These are phyloP conservation scores for Astropecten irregularis DNA, from an alignment of 53 echinoderm and acorn worm genomes.

Conservation along the genomic window DNA sequence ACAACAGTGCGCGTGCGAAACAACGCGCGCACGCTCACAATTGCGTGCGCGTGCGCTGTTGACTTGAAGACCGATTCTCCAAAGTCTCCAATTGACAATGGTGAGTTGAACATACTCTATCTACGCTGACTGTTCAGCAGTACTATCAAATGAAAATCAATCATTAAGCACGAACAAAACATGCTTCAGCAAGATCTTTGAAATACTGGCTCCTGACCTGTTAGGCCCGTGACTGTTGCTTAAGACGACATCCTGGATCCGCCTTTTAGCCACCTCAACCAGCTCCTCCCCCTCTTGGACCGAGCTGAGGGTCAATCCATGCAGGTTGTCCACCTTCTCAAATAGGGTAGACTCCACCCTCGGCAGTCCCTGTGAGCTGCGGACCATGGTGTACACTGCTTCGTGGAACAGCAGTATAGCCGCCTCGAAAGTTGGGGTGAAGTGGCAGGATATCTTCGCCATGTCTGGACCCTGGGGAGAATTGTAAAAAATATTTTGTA, in stretches of 20 bases:
- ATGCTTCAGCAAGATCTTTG: too few relatives aligned
- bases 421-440: slow-evolving; percentile 80
- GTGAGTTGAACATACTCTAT: too few relatives aligned
- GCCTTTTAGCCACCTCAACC: slow-evolving; percentile 71
- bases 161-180: too few relatives aligned
- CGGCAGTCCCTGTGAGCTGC: slow-evolving; percentile 67
- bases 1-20: too few relatives aligned
- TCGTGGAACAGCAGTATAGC: slow-evolving; percentile 65
- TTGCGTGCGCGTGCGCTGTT: too few relatives aligned
- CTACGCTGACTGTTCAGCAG: too few relatives aligned
- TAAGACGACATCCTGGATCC: slow-evolving; percentile 68
- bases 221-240: slow-evolving; percentile 88
- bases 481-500: not conserved
- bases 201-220: slow-evolving; percentile 77
- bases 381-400: slow-evolving; percentile 75
- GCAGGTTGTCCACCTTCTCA: slow-evolving; percentile 72
- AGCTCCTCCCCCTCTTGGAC: slow-evolving; percentile 80
- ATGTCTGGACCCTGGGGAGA: slow-evolving; percentile 69
- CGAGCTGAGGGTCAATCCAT: slow-evolving; percentile 64
- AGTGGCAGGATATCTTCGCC: slow-evolving; percentile 67
- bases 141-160: too few relatives aligned
- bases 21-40: too few relatives aligned
- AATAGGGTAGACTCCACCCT: slow-evolving; percentile 80
- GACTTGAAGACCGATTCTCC: too few relatives aligned
- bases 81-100: too few relatives aligned